Conservation (phyloP, 2,888 invertebrate genomes). For the Drosophila anomalata region DNA sequence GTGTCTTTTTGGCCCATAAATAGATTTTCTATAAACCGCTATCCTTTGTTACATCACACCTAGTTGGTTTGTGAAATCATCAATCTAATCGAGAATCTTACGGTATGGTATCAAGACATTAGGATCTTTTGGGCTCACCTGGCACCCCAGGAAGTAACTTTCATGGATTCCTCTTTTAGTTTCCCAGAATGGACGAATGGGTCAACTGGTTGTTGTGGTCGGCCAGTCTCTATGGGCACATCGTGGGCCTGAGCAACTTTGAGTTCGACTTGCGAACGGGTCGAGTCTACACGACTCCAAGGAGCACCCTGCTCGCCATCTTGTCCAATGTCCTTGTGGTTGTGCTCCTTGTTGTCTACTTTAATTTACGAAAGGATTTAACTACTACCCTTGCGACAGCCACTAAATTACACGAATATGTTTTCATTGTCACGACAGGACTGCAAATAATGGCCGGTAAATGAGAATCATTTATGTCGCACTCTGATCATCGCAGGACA, state of each 20-base stretch:
- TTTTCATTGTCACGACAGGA: slow-evolving; percentile 8
- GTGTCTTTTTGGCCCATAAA: background rate
- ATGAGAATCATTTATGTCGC: background rate
- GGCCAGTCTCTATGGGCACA: background rate
- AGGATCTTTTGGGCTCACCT: background rate
- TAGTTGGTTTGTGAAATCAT: no score
- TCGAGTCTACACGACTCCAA: background rate
- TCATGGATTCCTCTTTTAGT: background rate
- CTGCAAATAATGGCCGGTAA: slow-evolving; percentile 21
- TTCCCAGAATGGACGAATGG: background rate
- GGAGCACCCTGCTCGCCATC: background rate
- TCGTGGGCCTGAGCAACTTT: slow-evolving; percentile 11
- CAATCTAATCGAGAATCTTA: background rate
- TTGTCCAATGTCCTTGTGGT: background rate
- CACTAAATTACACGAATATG: slow-evolving; percentile 32
- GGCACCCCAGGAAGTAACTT: background rate
- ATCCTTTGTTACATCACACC: no score
- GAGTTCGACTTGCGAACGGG: slow-evolving; percentile 13
- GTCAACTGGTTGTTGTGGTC: background rate
- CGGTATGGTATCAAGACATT: background rate
- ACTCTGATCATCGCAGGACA: background rate
- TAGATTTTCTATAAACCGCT: background rate
- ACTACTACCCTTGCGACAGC: background rate
- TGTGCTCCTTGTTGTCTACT: background rate
- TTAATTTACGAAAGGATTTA: background rate